Percentiles rank a stretch among this genome's conserved stretches.
phyloP scores from a whole-genome alignment of 1,140 invertebrate genomes.

The Melipona quadrifasciata region DNA sequence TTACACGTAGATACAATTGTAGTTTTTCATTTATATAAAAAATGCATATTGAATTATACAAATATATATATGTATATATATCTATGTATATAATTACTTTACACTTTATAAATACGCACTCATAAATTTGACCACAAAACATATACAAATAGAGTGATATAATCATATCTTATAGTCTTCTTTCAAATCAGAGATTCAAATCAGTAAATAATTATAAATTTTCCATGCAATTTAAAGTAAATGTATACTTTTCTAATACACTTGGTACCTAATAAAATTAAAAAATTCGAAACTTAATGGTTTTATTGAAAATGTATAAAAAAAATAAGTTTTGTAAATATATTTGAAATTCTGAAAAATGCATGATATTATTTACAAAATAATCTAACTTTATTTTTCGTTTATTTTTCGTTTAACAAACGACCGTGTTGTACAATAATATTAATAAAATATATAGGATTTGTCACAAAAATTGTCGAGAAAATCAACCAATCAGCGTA shows the following conservation, averaged over 20 bases:
- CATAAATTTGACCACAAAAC: neutral
- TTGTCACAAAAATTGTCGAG: neutral
- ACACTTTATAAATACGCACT: too few species aligned
- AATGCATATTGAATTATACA: neutral
- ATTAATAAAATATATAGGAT: neutral
- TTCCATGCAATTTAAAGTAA: neutral
- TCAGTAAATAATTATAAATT: neutral
- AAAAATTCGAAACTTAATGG: neutral
- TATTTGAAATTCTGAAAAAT: neutral
- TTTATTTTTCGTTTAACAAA: neutral
- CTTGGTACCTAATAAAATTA: neutral
- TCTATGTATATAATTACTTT: neutral
- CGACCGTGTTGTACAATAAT: neutral
- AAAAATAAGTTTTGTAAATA: neutral
- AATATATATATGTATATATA: neutral
- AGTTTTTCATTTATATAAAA: neutral
- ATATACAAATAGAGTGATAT: neutral
- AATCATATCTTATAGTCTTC: neutral
- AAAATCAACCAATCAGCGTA: constrained; percentile 12
- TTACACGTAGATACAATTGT: neutral
- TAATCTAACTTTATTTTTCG: neutral
- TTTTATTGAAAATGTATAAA: neutral
- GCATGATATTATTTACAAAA: neutral
- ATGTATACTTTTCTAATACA: neutral
- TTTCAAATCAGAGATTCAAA: neutral